Evolutionary conservation across 2,888 invertebrate species (phyloP).

Genomic region (Phorcus lineatus): DNA sequence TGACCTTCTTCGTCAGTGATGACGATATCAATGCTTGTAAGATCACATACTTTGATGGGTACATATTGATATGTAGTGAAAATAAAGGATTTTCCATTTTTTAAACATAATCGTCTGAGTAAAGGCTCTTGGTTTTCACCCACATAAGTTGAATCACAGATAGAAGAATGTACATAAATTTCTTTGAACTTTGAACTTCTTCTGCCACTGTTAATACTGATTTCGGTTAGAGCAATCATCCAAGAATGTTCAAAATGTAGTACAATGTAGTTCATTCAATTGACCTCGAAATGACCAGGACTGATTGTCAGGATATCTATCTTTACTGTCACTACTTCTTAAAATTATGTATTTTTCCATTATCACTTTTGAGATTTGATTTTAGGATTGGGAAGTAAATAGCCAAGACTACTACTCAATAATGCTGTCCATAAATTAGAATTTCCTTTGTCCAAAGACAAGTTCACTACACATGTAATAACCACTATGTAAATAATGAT

Average conservation of each 20-base stretch:
- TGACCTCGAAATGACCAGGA: not conserved
- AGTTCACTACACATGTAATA: conserved; percentile 1
- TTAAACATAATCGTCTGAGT: not conserved
- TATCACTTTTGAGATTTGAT: not conserved
- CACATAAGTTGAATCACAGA: not conserved
- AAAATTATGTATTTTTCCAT: conserved; percentile 13
- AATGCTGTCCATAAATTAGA: conserved; percentile 18
- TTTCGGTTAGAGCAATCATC: not conserved
- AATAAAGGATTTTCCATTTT: not conserved
- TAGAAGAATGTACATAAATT: not conserved
- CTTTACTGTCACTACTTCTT: not conserved
- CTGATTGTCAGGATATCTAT: not conserved
- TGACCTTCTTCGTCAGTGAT: too few relatives aligned
- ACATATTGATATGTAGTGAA: not conserved
- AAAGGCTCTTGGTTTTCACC: not conserved
- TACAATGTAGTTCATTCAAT: not conserved
- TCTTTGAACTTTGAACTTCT: not conserved
- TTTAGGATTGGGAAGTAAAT: not conserved
- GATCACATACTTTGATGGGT: not conserved
- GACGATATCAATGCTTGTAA: too few relatives aligned
- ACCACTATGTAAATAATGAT: conserved; percentile 7
- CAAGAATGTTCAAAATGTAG: not conserved
- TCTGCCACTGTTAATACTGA: not conserved
- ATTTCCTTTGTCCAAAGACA: not conserved
- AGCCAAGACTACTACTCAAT: not conserved